Percentiles rank a stretch among this genome's conserved stretches.
phyloP scores from a whole-genome alignment of 2,888 invertebrate genomes.

The Chrysomela aeneicollis region DNA sequence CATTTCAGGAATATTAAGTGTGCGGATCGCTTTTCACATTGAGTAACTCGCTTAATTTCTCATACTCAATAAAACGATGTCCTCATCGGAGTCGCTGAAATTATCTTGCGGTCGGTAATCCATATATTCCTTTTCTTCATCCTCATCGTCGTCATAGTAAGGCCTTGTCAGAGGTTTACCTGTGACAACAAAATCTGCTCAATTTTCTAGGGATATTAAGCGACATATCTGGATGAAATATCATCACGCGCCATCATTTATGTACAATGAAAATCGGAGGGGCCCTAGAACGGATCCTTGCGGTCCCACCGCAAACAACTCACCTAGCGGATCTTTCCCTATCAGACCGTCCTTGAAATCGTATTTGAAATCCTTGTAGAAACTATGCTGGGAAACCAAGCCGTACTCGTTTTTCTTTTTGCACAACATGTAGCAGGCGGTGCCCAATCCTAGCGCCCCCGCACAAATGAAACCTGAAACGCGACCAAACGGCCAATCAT shows the following conservation, averaged over 20 bases:
- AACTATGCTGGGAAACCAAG: slow-evolving; percentile 46
- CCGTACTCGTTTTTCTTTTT: slow-evolving; percentile 55
- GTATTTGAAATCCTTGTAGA: slow-evolving; percentile 47
- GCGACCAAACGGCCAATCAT: background rate
- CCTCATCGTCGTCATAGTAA: slow-evolving; percentile 78
- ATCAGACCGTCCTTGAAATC: slow-evolving; percentile 45
- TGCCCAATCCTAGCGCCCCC: slow-evolving; percentile 63
- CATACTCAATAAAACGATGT: slow-evolving; percentile 21
- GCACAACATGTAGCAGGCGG: slow-evolving; percentile 67
- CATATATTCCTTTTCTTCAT: slow-evolving; percentile 59
- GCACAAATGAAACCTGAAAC: slow-evolving; percentile 67
- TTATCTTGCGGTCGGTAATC: slow-evolving; percentile 19
- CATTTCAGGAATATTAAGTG: background rate
- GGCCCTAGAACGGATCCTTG: background rate
- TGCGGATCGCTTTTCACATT: background rate
- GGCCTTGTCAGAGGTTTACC: slow-evolving; percentile 63
- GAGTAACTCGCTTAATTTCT: background rate
- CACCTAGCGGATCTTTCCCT: slow-evolving; percentile 51
- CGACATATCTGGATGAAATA: no score
- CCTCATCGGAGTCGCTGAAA: slow-evolving; percentile 38
- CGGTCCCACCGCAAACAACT: slow-evolving; percentile 20
- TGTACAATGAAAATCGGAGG: no score
- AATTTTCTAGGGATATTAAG: no score
- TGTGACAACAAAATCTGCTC: no score
- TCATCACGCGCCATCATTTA: no score